phyloP scores from a whole-genome alignment of 2,113 vertebrate species.

The Chionodraco myersi region DNA sequence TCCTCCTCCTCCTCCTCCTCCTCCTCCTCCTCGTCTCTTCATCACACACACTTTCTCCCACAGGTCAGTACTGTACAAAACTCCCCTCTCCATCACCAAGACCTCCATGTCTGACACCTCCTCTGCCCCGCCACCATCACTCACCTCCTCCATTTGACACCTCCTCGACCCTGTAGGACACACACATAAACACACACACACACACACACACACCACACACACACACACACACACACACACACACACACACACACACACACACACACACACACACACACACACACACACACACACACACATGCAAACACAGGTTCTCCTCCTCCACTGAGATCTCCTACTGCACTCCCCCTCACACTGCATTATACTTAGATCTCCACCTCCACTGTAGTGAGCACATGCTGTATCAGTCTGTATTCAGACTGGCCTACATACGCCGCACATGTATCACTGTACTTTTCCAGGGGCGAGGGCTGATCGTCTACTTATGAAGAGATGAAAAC shows the following conservation, averaged over 20 bases:
- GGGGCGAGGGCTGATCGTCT: conserved; percentile 55
- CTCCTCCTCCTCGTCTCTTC: conserved; percentile 35
- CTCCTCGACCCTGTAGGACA: conserved; percentile 65
- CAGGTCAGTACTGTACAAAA: conserved; percentile 54
- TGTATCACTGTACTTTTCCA: conserved; percentile 53
- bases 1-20: conserved; percentile 40
- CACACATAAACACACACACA: too few species aligned
- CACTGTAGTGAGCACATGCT: conserved; percentile 75
- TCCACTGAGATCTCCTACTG: conserved; percentile 73
- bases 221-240: conserved; percentile 51
- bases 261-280: conserved; percentile 8
- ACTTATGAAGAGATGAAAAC: conserved; percentile 29
- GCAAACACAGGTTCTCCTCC: conserved; percentile 63
- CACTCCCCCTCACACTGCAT: conserved; percentile 78
- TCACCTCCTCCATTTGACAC: conserved; percentile 74
- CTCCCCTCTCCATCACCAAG: conserved; percentile 66
- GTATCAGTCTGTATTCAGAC: conserved; percentile 72
- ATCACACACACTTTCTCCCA: conserved; percentile 58
- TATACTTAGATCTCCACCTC: conserved; percentile 83
- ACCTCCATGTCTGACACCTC: conserved; percentile 73
- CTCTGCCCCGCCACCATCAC: conserved; percentile 59
- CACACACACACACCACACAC: conserved; percentile 15
- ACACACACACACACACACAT: conserved; percentile 26
- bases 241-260: conserved; percentile 51
- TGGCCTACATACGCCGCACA: conserved; percentile 77